Evolutionary conservation across 2,113 vertebrate species (phyloP).

Genomic region (Phrynosoma platyrhinos): DNA sequence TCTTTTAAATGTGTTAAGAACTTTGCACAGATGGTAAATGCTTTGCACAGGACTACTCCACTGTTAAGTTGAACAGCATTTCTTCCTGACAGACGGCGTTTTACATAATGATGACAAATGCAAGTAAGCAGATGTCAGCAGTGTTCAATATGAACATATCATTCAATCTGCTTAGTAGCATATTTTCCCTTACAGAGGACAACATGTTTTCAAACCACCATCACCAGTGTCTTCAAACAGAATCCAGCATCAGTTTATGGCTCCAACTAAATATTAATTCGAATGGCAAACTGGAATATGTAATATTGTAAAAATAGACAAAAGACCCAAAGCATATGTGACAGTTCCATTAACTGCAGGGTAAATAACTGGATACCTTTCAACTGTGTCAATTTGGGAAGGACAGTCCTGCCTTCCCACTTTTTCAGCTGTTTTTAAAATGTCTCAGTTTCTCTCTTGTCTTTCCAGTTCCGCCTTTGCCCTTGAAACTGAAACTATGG

Average conservation of each 20-base stretch:
- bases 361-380: not conserved
- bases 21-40: not conserved
- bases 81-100: constrained; percentile 49
- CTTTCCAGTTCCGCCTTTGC: no score
- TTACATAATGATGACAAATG: constrained; percentile 70
- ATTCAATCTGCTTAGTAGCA: constrained; percentile 40
- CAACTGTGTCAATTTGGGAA: no score
- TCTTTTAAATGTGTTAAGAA: not conserved
- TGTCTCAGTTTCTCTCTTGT: no score
- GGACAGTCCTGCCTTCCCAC: no score
- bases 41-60: constrained; percentile 25
- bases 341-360: not conserved
- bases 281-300: not conserved
- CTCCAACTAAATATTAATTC: not conserved
- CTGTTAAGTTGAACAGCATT: constrained; percentile 34
- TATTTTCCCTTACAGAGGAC: constrained; percentile 21
- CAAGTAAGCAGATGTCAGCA: constrained; percentile 66
- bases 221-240: constrained; percentile 44
- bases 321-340: not conserved
- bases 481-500: no score
- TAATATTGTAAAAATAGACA: not conserved
- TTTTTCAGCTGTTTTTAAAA: no score
- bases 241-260: not conserved
- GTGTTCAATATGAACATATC: constrained; percentile 40
- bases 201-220: constrained; percentile 41